These are phyloP conservation scores for Oxyruncus cristatus DNA, from an alignment of 2,113 vertebrate genomes.

Conservation along the genomic window DNA sequence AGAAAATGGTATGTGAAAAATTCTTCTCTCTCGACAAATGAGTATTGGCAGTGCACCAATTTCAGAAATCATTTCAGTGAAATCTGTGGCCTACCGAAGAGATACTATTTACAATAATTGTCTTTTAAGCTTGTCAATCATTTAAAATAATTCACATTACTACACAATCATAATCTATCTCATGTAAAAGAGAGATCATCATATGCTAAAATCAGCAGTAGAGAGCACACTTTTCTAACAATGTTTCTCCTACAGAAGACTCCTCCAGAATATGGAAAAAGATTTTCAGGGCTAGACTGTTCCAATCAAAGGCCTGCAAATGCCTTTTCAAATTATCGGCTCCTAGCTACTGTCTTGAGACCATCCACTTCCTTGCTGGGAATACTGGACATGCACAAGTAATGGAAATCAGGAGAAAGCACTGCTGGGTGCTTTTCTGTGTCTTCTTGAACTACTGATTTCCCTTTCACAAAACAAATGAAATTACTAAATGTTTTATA, in stretches of 20 bases:
- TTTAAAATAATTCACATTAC: background rate
- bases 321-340: background rate
- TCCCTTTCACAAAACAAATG: background rate
- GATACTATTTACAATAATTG: background rate
- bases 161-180: background rate
- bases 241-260: background rate
- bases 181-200: background rate
- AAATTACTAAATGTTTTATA: background rate
- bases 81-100: background rate
- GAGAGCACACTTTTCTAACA: background rate
- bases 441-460: background rate
- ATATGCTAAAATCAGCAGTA: background rate
- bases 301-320: background rate
- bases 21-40: background rate
- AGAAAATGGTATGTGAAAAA: background rate
- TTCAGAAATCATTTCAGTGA: background rate
- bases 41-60: background rate
- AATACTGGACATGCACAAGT: background rate
- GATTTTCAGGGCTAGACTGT: background rate
- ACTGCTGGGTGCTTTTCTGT: background rate
- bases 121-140: background rate
- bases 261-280: background rate
- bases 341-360: background rate
- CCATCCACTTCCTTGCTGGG: background rate
- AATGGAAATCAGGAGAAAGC: background rate